Evolutionary conservation across 1,140 invertebrate genomes (phyloP), one percentile per base, ranked within the genome.

Genomic region (Whitmania pigra): DNA sequence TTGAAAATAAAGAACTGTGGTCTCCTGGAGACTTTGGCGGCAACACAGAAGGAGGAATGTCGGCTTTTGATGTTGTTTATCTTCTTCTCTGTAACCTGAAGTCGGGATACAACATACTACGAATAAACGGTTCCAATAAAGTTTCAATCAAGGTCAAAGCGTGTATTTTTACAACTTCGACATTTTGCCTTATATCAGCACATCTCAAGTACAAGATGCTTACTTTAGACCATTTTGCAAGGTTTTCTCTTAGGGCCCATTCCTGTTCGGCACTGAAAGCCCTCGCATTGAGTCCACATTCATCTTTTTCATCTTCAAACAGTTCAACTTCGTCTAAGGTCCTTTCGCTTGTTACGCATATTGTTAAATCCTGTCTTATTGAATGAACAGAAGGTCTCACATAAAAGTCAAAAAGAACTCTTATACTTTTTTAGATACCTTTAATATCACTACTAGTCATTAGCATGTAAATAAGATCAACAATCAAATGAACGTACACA

Each of bases 1-100:
- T 70, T 70, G 53, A 49, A 70, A 53, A 70, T 70, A 49, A 70
- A 70, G 25, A 70, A 70, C 43, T 70, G 69, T n/a, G 69, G 69
- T 54, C 69, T 70, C 53, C 69, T 40, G 22, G 69, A 70, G 40
- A 49, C 69, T 31, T 70, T 70, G 36, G 69, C 69, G 7, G 69
- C 69, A 53, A 70, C 69, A 49, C 49, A 70, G 11, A 70, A 29
- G 13, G 43, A 15, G n/a, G 69, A 49, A 43, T 71, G 53, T 22
- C 66, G 68, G 36, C 25, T 25, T 27, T 49, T 54, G 9, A 55
- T 54, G 15, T 71, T 71, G 43, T 71, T 53, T 18, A 29, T 9
- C 53, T 53, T 55, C 25, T 71, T 71, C 18, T 22, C 31, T 49
- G 53, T 54, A 17, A 54, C 22, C 69, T 63, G 57, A 25, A 63